Base-by-base conservation (phyloP, 2,113 vertebrate species). In the Takifugu flavidus region DNA sequence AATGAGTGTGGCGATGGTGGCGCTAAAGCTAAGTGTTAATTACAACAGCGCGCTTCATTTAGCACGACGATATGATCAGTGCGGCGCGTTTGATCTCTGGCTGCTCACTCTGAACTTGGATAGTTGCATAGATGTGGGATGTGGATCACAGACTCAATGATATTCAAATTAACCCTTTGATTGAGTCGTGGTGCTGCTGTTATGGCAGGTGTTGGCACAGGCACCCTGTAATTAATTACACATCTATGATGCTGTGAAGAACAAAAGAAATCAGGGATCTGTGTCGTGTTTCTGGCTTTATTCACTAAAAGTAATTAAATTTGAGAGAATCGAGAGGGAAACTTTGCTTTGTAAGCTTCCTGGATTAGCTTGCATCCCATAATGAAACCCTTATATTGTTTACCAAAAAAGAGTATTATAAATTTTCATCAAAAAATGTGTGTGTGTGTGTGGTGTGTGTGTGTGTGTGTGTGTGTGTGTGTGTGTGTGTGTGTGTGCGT, bases 1-100 rank as follows among this genome's bases (percentile, higher is more conserved):
- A 87, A 86, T 82, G 70, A 66, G 75, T 67, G 77, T 69, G 66
- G 55, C 82, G 80, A 83, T 84, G 62, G 70, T 70, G 80, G 79
- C 34, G 75, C 71, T 78, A 81, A 80, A 75, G 80, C 72, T 53
- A 4, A 47, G 80, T 82, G 79, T 85, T 89, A 86, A 87, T 84
- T 87, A 84, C 79, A 80, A 78, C 70, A 49, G 65, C 68, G 75
- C 51, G 84, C 77, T 71, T 65, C n/a, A 53, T 82, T 82, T 81
- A 62, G 64, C 85, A 72, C 70, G 63, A 58, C 71, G 75, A 82
- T 77, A 78, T 80, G 80, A 65, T 44, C 60, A 65, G 70, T 70
- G 64, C 28, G 26, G 64, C 51, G 34, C 55, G 25, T 51, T 72
- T 64, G 64, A 59, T 50, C 52, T 4, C 2, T 25, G 31, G 57